A percentile compares a stretch with the other conserved stretches of the same genome.
Evolutionary conservation across 2,113 vertebrate species (phyloP).

Genomic region (Ifrita kowaldi): DNA sequence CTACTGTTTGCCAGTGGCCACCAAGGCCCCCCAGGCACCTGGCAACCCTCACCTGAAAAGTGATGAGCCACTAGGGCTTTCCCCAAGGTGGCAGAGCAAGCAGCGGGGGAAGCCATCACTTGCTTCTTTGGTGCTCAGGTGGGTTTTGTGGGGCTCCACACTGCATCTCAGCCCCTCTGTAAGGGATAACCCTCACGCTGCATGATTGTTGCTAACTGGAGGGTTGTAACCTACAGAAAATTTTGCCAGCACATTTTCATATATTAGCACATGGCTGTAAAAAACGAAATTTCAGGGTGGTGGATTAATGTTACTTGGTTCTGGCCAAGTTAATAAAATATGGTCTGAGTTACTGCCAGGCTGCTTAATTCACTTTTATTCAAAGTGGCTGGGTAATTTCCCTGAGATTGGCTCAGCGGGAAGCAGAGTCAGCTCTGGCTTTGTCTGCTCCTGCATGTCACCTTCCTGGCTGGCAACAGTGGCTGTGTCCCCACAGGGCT

Average conservation of each 20-base stretch:
- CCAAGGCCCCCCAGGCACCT: neutral
- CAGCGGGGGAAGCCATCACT: accelerated
- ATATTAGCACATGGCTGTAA: slow-evolving; percentile 3
- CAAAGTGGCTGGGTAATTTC: slow-evolving; percentile 43
- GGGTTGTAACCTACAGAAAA: neutral
- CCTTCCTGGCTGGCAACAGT: neutral
- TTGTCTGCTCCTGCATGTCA: slow-evolving; percentile 1
- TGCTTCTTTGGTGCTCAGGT: accelerated
- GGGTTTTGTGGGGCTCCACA: neutral
- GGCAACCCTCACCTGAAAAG: neutral
- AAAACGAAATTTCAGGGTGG: slow-evolving; percentile 9
- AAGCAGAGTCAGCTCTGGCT: slow-evolving; percentile 28
- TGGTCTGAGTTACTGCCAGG: slow-evolving; percentile 42
- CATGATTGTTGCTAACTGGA: neutral
- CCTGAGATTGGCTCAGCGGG: neutral
- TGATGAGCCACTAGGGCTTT: neutral
- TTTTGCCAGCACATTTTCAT: slow-evolving; percentile 17
- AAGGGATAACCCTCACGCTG: neutral
- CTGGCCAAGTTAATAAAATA: slow-evolving; percentile 59
- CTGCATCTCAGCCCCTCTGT: neutral
- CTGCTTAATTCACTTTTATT: slow-evolving; percentile 55
- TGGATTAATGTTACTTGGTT: slow-evolving; percentile 19
- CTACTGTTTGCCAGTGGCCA: neutral
- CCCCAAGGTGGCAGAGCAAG: neutral
- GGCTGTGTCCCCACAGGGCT: neutral